Evolutionary conservation across 2,888 invertebrate genomes (phyloP).

Genomic region (Anthrax anthrax): DNA sequence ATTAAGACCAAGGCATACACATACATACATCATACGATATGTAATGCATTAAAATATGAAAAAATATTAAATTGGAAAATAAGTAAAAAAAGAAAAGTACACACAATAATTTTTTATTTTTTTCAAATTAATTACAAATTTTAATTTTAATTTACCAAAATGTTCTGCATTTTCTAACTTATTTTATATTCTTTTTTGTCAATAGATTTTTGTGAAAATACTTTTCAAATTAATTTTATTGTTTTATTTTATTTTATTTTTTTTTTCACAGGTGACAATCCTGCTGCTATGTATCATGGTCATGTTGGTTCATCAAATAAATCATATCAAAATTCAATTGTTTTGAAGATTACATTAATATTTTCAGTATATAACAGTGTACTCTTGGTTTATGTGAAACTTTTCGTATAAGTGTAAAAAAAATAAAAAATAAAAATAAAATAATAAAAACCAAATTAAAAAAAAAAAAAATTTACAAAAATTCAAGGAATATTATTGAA

Average conservation of each 20-base stretch:
- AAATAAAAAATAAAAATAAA: slow-evolving; percentile 1
- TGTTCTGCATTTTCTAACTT: too few species aligned
- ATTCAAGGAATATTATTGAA: too few species aligned
- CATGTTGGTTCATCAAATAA: slow-evolving; percentile 34
- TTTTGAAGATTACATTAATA: slow-evolving; percentile 7
- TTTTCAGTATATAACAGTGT: slow-evolving; percentile 7
- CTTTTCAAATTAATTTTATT: slow-evolving; percentile 5
- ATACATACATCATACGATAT: too few species aligned
- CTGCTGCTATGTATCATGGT: slow-evolving; percentile 59
- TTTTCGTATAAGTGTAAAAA: slow-evolving; percentile 10
- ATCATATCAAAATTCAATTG: slow-evolving; percentile 31
- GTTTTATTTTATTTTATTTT: slow-evolving; percentile 18
- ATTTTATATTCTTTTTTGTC: too few species aligned
- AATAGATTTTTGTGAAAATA: background rate
- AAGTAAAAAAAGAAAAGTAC: too few species aligned
- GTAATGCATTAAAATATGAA: too few species aligned
- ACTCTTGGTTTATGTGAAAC: slow-evolving; percentile 4
- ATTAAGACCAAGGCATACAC: too few species aligned
- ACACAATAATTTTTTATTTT: too few species aligned
- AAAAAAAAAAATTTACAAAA: background rate
- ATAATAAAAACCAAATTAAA: background rate
- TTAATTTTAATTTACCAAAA: too few species aligned
- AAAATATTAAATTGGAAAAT: too few species aligned
- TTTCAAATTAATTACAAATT: too few species aligned
- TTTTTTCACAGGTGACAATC: slow-evolving; percentile 69